Percentiles rank a stretch among this genome's conserved stretches.
Conservation (phyloP, 2,797 vertebrate species). For the Danio kyathit region DNA sequence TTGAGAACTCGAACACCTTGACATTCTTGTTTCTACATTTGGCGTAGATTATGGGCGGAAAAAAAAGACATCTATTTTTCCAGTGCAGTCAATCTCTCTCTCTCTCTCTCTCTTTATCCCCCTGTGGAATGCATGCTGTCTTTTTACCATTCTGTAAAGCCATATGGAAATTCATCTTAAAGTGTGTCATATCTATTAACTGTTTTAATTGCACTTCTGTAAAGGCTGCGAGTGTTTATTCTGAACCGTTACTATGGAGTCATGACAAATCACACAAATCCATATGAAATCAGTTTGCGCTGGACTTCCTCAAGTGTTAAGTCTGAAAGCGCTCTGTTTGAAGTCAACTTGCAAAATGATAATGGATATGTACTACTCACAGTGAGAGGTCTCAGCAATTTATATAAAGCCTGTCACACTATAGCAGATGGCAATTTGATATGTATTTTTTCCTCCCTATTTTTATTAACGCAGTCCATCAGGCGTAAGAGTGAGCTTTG, state of each 20-base stretch:
- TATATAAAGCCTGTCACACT: constrained; percentile 61
- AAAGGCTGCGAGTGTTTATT: constrained; percentile 74
- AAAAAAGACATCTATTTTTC: constrained; percentile 56
- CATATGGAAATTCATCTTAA: constrained; percentile 77
- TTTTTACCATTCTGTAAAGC: constrained; percentile 64
- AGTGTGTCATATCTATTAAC: constrained; percentile 79
- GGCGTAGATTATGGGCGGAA: constrained; percentile 42
- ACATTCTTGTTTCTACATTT: constrained; percentile 54
- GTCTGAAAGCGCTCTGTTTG: constrained; percentile 41
- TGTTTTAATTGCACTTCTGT: constrained; percentile 77
- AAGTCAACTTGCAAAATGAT: constrained; percentile 59
- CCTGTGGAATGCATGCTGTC: constrained; percentile 52
- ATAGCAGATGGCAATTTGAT: constrained; percentile 66
- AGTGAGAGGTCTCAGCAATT: constrained; percentile 61
- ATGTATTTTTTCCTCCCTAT: constrained; percentile 60
- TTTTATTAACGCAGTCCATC: constrained; percentile 66
- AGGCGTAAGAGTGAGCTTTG: constrained; percentile 55
- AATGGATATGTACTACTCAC: constrained; percentile 62
- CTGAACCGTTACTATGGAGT: constrained; percentile 75
- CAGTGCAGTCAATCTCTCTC: constrained; percentile 33
- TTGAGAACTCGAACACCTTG: constrained; percentile 56
- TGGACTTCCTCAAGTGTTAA: constrained; percentile 60
- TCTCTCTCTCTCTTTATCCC: background rate
- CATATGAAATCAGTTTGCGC: constrained; percentile 73
- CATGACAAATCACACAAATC: constrained; percentile 72